Conservation (phyloP, 2,888 invertebrate species). For the Rhogogaster chlorosoma region DNA sequence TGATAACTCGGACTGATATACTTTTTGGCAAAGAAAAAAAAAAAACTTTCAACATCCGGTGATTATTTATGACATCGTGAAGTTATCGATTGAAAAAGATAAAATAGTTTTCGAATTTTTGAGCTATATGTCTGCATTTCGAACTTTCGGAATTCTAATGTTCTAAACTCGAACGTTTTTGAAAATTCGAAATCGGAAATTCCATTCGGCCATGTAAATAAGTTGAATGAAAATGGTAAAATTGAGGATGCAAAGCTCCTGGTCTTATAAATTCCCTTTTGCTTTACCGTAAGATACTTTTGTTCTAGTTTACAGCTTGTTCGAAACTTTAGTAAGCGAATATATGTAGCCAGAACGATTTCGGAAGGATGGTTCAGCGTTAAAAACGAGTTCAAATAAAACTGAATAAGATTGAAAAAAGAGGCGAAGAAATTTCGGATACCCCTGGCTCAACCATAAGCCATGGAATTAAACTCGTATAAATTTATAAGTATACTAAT, state of each 20-base stretch:
- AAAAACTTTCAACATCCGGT: too few relatives aligned
- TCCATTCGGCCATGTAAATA: not conserved
- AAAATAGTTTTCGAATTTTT: too few relatives aligned
- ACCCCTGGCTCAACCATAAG: too few relatives aligned
- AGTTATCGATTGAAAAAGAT: too few relatives aligned
- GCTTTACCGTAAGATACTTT: not conserved
- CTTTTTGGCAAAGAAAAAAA: too few relatives aligned
- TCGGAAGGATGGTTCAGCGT: not conserved
- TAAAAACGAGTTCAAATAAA: not conserved
- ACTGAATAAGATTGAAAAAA: too few relatives aligned
- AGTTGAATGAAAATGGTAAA: not conserved
- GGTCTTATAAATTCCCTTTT: not conserved
- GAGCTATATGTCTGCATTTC: not conserved
- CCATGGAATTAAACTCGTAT: too few relatives aligned
- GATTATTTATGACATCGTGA: too few relatives aligned
- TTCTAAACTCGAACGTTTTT: not conserved
- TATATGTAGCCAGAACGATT: not conserved
- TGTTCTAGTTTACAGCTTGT: not conserved
- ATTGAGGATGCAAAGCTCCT: not conserved
- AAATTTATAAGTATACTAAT: not conserved
- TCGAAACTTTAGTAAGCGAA: not conserved
- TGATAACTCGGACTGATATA: too few relatives aligned
- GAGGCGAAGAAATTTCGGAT: too few relatives aligned
- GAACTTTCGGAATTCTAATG: not conserved
- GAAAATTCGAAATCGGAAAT: not conserved